A percentile compares a stretch with the other conserved stretches of the same genome.
Conservation (phyloP, 2,113 vertebrate genomes). For the Porphyrio hochstetteri region DNA sequence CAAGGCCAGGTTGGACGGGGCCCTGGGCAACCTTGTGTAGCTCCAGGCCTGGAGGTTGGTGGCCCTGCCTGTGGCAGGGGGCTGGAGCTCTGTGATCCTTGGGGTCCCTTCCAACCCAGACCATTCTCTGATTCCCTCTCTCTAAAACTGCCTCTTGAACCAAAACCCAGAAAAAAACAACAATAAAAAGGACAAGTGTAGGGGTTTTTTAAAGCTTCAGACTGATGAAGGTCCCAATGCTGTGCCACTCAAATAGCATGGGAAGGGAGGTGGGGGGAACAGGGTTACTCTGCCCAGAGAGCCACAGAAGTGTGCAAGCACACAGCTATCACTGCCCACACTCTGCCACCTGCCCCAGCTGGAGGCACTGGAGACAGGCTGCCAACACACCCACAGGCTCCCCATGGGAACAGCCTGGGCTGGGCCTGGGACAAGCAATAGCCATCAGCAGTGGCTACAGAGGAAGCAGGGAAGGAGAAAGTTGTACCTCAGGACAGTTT, state of each 20-base stretch:
- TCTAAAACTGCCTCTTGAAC: not conserved
- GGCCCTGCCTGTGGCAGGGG: too few relatives aligned
- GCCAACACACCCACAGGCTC: not conserved
- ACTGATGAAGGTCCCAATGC: not conserved
- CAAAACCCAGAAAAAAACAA: too few relatives aligned
- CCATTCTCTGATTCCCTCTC: not conserved
- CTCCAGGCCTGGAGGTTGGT: too few relatives aligned
- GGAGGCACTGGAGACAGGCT: not conserved
- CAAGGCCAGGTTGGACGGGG: too few relatives aligned
- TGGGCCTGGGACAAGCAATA: not conserved
- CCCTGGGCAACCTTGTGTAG: too few relatives aligned
- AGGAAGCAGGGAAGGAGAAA: not conserved
- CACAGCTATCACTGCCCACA: fast-evolving
- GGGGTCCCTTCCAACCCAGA: too few relatives aligned
- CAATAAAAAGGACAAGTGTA: not conserved
- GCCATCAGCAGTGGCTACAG: fast-evolving
- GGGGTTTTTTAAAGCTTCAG: not conserved
- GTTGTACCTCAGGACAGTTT: not conserved
- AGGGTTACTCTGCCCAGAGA: not conserved
- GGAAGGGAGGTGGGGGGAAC: not conserved
- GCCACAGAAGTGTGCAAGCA: not conserved
- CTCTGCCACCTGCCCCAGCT: fast-evolving
- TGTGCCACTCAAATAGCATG: not conserved
- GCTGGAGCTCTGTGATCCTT: too few relatives aligned
- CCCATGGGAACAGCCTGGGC: not conserved